A percentile compares a stretch with the other conserved stretches of the same genome.
These are phyloP conservation scores for Lepisosteus osseus DNA, from an alignment of 2,113 vertebrate genomes.

Conservation along the genomic window DNA sequence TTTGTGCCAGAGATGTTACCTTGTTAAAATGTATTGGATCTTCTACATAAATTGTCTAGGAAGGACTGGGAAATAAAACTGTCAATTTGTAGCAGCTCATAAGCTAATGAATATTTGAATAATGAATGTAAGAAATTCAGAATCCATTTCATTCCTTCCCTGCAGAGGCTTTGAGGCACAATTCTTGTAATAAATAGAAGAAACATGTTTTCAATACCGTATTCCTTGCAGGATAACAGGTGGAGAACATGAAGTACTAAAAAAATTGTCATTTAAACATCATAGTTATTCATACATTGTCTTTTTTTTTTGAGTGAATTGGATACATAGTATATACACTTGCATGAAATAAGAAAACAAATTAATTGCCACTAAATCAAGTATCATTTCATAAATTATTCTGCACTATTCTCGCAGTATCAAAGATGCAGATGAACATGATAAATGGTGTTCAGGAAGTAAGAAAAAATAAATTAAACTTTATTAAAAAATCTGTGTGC, in stretches of 20 bases:
- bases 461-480: no score
- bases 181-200: background rate
- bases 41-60: constrained; percentile 48
- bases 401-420: no score
- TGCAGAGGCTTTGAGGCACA: background rate
- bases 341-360: no score
- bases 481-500: no score
- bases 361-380: no score
- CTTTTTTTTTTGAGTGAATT: no score
- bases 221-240: constrained; percentile 14
- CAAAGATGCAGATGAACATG: no score
- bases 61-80: constrained; percentile 47
- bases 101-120: constrained; percentile 58
- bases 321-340: no score
- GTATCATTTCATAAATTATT: no score
- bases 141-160: constrained; percentile 11
- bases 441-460: no score
- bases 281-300: no score
- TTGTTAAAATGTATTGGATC: constrained; percentile 45
- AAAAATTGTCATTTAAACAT: constrained; percentile 4
- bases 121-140: constrained; percentile 26
- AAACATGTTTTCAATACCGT: background rate
- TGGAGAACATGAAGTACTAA: constrained; percentile 9
- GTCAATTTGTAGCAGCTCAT: constrained; percentile 47
- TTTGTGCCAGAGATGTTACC: constrained; percentile 32